Evolutionary conservation across 2,113 vertebrate species (phyloP), one percentile per base, ranked within the genome.

Genomic region (Tachysurus fulvidraco): DNA sequence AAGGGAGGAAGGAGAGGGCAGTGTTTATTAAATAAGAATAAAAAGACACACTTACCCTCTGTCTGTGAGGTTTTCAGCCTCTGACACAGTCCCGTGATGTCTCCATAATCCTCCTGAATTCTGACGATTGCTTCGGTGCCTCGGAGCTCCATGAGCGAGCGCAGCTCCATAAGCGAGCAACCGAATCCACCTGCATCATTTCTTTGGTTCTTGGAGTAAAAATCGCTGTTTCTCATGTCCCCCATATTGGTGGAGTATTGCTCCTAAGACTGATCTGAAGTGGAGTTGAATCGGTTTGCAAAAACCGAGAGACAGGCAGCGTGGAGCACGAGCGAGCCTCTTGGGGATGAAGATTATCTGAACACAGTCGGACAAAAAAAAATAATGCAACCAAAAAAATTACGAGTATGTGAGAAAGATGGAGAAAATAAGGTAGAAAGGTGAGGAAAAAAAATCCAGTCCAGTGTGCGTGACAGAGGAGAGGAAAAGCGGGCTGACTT

Each of bases 181-280:
- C 98, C 97, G 69, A 98, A 99, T 89, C 96, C 97, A 28, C 93
- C 95, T 71, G 95, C 96, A 95, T 97, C 97, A 0, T 96, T 97
- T 97, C 97, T 98, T 98, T 99, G 98, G 98, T 98, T 99, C 97
- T 99, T 99, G 94, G 97, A 95, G 93, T 99, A 99, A 95, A 99
- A 99, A 96, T 98, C 98, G 55, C 98, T 99, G 92, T 99, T 99
- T 85, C 97, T 97, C 97, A 99, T 96, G 95, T 99, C 98, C 95
- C 98, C 98, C 98, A 99, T 99, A 89, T 92, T 91, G 95, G 92
- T 94, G 23, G 86, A 84, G 93, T 95, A 94, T 95, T 95, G 94
- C 94, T 94, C 92, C 84, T 79, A 89, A 73, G 90, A 89, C 89
- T 87, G 86, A 90, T 90, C 74, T 88, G 91, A 92, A 89, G 90